Percentiles rank a stretch among this genome's conserved stretches.
Evolutionary conservation across 2,888 invertebrate genomes (phyloP).

Genomic region (Tridacna gigas): DNA sequence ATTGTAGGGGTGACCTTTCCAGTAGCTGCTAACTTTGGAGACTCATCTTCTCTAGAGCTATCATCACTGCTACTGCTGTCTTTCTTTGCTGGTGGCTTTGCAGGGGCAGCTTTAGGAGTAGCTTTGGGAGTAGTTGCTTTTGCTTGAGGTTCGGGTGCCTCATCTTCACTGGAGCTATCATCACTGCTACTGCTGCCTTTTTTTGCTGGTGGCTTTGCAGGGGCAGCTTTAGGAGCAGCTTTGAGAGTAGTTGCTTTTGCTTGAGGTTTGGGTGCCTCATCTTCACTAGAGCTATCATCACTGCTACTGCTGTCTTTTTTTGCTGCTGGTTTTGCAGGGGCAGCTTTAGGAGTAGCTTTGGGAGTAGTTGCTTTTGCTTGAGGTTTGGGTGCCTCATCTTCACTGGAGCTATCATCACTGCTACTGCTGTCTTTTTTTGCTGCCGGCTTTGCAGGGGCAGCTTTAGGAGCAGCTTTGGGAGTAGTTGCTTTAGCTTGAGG

Average conservation of each 20-base stretch:
- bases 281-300: conserved; percentile 51
- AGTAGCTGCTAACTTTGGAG: conserved; percentile 1
- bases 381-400: conserved; percentile 41
- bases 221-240: conserved; percentile 28
- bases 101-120: conserved; percentile 3
- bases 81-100: conserved; percentile 34
- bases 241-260: conserved; percentile 13
- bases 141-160: conserved; percentile 40
- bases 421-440: conserved; percentile 56
- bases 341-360: conserved; percentile 28
- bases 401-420: conserved; percentile 60
- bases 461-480: conserved; percentile 41
- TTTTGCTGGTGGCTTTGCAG: conserved; percentile 15
- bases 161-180: conserved; percentile 56
- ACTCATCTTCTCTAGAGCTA: conserved; percentile 52
- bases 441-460: conserved; percentile 29
- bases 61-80: conserved; percentile 42
- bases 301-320: conserved; percentile 23
- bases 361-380: background rate
- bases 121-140: background rate
- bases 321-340: conserved; percentile 21
- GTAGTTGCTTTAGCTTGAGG: conserved; percentile 22
- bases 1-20: conserved; percentile 12
- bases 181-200: conserved; percentile 32
- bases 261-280: conserved; percentile 31